phyloP scores from a whole-genome alignment of 2,888 invertebrate genomes.

The Euzophera pinguis region DNA sequence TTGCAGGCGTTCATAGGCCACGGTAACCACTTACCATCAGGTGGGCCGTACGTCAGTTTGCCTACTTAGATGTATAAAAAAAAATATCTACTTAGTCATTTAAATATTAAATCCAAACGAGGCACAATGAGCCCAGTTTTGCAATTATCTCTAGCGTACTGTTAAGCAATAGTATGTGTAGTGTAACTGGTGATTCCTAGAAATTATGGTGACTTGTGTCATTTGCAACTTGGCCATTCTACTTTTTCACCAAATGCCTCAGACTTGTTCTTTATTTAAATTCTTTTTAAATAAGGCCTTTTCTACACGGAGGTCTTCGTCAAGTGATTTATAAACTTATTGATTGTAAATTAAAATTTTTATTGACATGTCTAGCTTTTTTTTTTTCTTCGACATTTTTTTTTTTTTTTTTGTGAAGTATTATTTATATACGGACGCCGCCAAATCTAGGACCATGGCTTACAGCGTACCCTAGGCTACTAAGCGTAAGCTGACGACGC shows the following conservation, averaged over 20 bases:
- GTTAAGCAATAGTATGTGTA: slow-evolving; percentile 10
- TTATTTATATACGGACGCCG: no score
- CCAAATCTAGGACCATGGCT: no score
- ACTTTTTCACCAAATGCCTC: slow-evolving; percentile 13
- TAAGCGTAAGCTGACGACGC: no score
- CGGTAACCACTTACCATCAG: no score
- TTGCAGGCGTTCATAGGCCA: no score
- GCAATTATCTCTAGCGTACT: slow-evolving; percentile 10
- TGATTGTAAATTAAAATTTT: not conserved
- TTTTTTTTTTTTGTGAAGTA: no score
- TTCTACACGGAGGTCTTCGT: not conserved
- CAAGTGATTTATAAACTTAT: not conserved
- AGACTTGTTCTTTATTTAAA: slow-evolving; percentile 14
- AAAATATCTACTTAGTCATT: not conserved
- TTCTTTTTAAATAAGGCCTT: slow-evolving; percentile 5
- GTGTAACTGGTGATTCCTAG: slow-evolving; percentile 12
- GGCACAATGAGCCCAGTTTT: slow-evolving; percentile 11
- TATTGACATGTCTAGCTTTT: not conserved
- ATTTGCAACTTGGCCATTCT: slow-evolving; percentile 15
- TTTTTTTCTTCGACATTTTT: not conserved
- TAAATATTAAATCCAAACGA: slow-evolving; percentile 4
- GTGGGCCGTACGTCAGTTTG: no score
- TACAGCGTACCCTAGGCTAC: no score
- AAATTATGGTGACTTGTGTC: slow-evolving; percentile 12
- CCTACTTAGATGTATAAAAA: no score